Percentiles rank a stretch among this genome's conserved stretches.
phyloP scores from a whole-genome alignment of 2,797 vertebrate genomes.

The Prionace glauca region DNA sequence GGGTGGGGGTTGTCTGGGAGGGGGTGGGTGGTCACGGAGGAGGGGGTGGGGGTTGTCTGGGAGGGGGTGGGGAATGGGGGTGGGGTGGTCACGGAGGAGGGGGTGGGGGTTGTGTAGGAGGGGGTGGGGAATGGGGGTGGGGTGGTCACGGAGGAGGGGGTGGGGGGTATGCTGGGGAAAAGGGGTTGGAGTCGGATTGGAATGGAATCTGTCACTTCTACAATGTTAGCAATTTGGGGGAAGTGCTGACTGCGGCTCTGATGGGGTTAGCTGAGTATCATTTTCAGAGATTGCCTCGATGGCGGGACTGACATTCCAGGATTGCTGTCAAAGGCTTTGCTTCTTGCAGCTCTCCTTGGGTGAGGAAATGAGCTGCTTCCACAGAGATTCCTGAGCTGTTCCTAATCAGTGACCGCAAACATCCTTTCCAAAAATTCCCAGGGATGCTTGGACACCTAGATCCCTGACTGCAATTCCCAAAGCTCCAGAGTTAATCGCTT shows the following conservation, averaged over 20 bases:
- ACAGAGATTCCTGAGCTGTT: slow-evolving; percentile 15
- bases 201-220: background rate
- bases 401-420: slow-evolving; percentile 30
- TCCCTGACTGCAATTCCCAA: slow-evolving; percentile 21
- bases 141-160: too few relatives aligned
- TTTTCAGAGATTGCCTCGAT: background rate
- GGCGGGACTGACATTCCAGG: too few relatives aligned
- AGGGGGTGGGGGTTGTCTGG: too few relatives aligned
- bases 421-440: slow-evolving; percentile 36
- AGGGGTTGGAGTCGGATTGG: background rate
- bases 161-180: too few relatives aligned
- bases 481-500: slow-evolving; percentile 21
- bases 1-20: too few relatives aligned
- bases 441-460: slow-evolving; percentile 30
- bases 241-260: background rate
- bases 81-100: too few relatives aligned
- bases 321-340: background rate
- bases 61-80: too few relatives aligned
- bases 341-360: background rate
- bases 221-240: too few relatives aligned
- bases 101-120: background rate
- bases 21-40: background rate
- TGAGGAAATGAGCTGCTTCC: slow-evolving; percentile 32
- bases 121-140: too few relatives aligned
- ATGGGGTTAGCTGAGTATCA: background rate